These are phyloP conservation scores for Papilio gigon DNA, from an alignment of 2,888 invertebrate genomes.

Conservation along the genomic window DNA sequence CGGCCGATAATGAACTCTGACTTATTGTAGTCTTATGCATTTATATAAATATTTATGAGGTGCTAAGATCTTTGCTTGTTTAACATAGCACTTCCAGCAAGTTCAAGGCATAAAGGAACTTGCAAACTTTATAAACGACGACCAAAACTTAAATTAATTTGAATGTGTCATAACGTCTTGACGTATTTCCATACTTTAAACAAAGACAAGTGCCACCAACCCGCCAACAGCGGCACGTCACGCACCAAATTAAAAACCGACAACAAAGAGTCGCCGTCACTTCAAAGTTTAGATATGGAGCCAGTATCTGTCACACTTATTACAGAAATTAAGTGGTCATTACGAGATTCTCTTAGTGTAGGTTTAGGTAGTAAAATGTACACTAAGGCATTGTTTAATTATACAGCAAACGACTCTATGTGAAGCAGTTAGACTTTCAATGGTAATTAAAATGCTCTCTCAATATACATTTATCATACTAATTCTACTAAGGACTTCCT, in stretches of 20 bases:
- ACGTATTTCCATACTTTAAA: constrained; percentile 8
- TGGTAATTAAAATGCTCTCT: no score
- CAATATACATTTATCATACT: no score
- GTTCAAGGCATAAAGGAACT: neutral
- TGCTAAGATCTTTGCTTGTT: no score
- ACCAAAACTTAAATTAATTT: neutral
- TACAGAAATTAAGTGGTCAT: neutral
- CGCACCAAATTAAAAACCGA: constrained; percentile 5
- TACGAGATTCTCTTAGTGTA: neutral
- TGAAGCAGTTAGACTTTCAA: no score
- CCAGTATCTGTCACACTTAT: neutral
- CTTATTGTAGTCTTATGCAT: no score
- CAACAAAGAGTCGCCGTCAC: constrained; percentile 11
- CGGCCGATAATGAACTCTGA: no score
- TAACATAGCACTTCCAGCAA: constrained; percentile 14
- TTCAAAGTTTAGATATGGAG: neutral
- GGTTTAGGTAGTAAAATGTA: neutral
- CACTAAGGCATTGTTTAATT: no score
- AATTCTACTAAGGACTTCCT: no score
- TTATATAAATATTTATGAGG: no score
- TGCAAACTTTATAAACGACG: no score
- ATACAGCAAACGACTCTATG: no score
- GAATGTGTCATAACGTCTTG: neutral
- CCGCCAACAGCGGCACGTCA: neutral
- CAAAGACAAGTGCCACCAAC: constrained; percentile 6